Percentiles rank a stretch among this genome's conserved stretches.
Conservation (phyloP, 1,140 invertebrate genomes). For the Anagrus nilaparvatae region DNA sequence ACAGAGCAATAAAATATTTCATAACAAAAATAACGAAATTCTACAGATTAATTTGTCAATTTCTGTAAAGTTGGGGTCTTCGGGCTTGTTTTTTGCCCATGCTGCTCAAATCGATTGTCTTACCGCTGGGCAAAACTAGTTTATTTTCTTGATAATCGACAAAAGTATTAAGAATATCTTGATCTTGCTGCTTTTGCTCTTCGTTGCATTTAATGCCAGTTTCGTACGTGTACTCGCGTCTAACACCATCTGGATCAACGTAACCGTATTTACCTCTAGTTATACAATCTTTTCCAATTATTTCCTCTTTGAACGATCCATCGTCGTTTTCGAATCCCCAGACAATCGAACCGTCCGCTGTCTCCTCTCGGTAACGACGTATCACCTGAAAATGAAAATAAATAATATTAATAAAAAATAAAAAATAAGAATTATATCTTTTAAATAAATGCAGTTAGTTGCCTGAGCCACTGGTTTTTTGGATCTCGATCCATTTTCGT, state of each 20-base stretch:
- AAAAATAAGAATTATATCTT: constrained; percentile 6
- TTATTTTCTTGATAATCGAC: constrained; percentile 63
- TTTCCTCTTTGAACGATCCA: constrained; percentile 65
- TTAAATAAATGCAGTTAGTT: not conserved
- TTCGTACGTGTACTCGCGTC: constrained; percentile 61
- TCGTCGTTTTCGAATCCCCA: constrained; percentile 82
- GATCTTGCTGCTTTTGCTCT: constrained; percentile 44
- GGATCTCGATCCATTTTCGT: constrained; percentile 29
- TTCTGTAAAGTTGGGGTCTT: constrained; percentile 41
- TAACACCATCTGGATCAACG: constrained; percentile 67
- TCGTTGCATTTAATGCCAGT: constrained; percentile 58
- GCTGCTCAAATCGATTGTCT: constrained; percentile 54
- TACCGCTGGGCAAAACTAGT: constrained; percentile 57
- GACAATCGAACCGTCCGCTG: constrained; percentile 69
- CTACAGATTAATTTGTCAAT: too few relatives aligned
- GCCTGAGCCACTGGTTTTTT: constrained; percentile 62
- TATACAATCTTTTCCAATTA: constrained; percentile 68
- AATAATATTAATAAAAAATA: constrained; percentile 5
- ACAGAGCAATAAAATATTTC: too few relatives aligned
- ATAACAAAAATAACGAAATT: too few relatives aligned
- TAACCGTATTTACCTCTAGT: constrained; percentile 75
- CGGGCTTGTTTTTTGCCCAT: constrained; percentile 61
- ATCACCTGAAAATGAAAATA: constrained; percentile 31
- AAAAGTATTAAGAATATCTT: constrained; percentile 40
- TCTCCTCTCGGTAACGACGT: constrained; percentile 61